These are phyloP conservation scores for Malaclemys terrapin DNA, from an alignment of 2,113 vertebrate species.

Conservation along the genomic window DNA sequence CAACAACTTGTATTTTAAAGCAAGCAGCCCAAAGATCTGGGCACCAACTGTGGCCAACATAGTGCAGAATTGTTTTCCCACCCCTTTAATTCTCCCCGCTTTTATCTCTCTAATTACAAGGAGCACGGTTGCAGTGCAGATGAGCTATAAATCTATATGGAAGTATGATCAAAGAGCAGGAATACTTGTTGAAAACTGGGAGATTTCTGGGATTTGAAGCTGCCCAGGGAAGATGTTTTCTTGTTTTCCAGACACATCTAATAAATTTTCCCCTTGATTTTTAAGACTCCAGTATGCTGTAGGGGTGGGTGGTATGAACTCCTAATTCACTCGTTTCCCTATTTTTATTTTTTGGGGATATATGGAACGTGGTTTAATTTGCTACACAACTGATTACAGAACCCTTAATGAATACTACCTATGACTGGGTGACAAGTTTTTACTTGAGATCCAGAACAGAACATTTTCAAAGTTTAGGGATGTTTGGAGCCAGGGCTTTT, in stretches of 20 bases:
- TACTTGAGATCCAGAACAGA: background rate
- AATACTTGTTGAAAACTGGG: background rate
- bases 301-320: constrained; percentile 41
- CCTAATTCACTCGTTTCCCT: constrained; percentile 63
- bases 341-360: constrained; percentile 68
- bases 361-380: constrained; percentile 68
- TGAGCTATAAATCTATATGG: background rate
- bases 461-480: background rate
- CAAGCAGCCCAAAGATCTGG: constrained; percentile 19
- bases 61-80: constrained; percentile 17
- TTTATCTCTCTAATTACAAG: background rate
- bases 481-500: background rate
- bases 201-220: background rate
- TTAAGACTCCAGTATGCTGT: constrained; percentile 30
- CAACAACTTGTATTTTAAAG: constrained; percentile 56
- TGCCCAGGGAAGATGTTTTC: background rate
- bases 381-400: constrained; percentile 66
- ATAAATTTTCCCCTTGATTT: constrained; percentile 34
- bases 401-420: constrained; percentile 59
- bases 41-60: constrained; percentile 33
- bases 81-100: background rate
- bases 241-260: background rate
- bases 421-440: constrained; percentile 56
- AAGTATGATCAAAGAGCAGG: background rate
- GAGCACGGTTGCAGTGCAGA: background rate